Conservation (phyloP, 2,113 vertebrate species). For the rat (Rattus norvegicus) region DNA sequence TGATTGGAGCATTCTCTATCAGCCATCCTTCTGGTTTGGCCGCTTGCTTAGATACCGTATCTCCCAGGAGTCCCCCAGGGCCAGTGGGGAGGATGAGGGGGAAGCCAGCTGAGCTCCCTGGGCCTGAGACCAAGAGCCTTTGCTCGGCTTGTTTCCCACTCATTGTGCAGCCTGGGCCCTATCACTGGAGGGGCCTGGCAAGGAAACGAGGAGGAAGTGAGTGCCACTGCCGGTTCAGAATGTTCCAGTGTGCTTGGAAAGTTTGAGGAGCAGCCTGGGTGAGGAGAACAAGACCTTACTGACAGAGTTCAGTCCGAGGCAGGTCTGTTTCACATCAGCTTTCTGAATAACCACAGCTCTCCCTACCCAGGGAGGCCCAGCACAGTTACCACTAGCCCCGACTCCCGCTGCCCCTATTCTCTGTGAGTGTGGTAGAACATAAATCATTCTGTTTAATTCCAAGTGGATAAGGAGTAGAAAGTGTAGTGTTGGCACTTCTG, state of each 20-base stretch:
- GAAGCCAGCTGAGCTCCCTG: conserved; percentile 74
- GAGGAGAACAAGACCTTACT: conserved; percentile 94
- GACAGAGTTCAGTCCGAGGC: conserved; percentile 87
- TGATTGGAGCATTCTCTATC: background rate
- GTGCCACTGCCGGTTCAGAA: conserved; percentile 91
- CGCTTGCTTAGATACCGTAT: conserved; percentile 74
- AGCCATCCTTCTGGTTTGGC: background rate
- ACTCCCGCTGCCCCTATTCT: background rate
- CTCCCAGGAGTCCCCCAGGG: conserved; percentile 27
- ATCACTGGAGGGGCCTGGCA: conserved; percentile 88
- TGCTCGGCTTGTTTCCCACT: conserved; percentile 85
- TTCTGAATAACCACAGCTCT: conserved; percentile 77
- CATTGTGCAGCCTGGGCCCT: conserved; percentile 84
- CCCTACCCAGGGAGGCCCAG: background rate
- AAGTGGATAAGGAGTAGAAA: background rate
- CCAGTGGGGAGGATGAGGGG: conserved; percentile 56
- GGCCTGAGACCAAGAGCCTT: conserved; percentile 82
- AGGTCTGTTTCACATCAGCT: conserved; percentile 86
- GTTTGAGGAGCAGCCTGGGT: conserved; percentile 90
- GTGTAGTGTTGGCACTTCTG: conserved; percentile 13
- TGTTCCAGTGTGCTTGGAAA: conserved; percentile 95
- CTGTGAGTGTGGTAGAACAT: background rate
- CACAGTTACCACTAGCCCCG: conserved; percentile 59
- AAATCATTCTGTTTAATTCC: conserved; percentile 35
- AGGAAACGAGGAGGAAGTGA: conserved; percentile 89